Conservation (phyloP, 1,140 invertebrate genomes). For the Diorhabda elongata region DNA sequence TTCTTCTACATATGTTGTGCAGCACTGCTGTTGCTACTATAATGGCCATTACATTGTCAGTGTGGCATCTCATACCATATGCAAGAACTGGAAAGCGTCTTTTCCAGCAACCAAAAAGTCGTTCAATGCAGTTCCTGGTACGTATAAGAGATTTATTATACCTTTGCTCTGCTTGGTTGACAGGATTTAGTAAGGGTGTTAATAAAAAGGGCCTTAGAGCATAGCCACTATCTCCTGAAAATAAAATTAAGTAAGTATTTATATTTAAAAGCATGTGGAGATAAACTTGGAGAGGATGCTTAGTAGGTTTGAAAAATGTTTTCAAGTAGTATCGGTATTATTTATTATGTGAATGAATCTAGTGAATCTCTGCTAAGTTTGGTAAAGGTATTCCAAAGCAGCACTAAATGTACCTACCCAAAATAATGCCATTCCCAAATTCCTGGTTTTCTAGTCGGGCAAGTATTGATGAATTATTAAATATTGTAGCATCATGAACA, state of each 20-base stretch:
- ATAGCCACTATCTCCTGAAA: constrained; percentile 41
- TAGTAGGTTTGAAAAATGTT: no score
- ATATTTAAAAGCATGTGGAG: no score
- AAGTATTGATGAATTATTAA: no score
- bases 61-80: constrained; percentile 35
- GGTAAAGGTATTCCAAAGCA: no score
- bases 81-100: constrained; percentile 43
- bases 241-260: not conserved
- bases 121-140: constrained; percentile 46
- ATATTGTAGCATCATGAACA: no score
- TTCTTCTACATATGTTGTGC: constrained; percentile 41
- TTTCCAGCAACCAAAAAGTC: constrained; percentile 47
- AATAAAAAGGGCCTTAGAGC: constrained; percentile 35
- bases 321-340: no score
- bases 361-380: no score
- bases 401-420: no score
- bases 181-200: constrained; percentile 32
- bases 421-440: no score
- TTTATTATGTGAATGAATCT: no score
- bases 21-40: constrained; percentile 46
- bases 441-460: no score
- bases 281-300: no score
- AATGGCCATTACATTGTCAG: constrained; percentile 34
- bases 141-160: constrained; percentile 47
- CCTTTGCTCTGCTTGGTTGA: constrained; percentile 28